A percentile compares a stretch with the other conserved stretches of the same genome.
Conservation (phyloP, 2,113 vertebrate genomes). For the Passer montanus region DNA sequence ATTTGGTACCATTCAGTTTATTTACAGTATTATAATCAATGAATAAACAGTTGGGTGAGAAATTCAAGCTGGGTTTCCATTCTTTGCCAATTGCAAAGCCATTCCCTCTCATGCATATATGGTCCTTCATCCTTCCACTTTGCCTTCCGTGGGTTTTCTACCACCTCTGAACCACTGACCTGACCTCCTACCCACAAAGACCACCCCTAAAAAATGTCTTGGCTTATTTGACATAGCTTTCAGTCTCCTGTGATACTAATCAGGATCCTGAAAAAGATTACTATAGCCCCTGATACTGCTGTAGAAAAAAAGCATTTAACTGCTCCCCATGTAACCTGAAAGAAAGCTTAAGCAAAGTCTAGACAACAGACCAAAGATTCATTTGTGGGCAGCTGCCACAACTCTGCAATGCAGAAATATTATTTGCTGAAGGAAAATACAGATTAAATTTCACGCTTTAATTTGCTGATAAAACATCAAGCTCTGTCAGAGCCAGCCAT, state of each 20-base stretch:
- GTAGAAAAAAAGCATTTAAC: neutral
- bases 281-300: neutral
- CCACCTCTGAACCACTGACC: neutral
- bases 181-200: neutral
- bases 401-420: neutral
- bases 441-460: conserved; percentile 22
- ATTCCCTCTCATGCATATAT: neutral
- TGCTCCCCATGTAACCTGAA: neutral
- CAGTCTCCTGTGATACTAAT: neutral
- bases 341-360: conserved; percentile 1
- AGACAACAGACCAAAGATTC: neutral
- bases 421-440: conserved; percentile 19
- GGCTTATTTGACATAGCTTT: neutral
- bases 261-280: neutral
- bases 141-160: neutral
- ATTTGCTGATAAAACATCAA: conserved; percentile 33
- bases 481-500: neutral
- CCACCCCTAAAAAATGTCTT: neutral
- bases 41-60: neutral
- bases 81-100: neutral
- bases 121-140: neutral
- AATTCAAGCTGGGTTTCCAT: neutral
- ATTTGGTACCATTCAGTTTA: neutral
- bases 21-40: neutral
- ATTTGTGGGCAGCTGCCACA: neutral